Percentiles rank a stretch among this genome's conserved stretches.
These are phyloP conservation scores for Grallaria varia DNA, from an alignment of 2,113 vertebrate species.

Conservation along the genomic window DNA sequence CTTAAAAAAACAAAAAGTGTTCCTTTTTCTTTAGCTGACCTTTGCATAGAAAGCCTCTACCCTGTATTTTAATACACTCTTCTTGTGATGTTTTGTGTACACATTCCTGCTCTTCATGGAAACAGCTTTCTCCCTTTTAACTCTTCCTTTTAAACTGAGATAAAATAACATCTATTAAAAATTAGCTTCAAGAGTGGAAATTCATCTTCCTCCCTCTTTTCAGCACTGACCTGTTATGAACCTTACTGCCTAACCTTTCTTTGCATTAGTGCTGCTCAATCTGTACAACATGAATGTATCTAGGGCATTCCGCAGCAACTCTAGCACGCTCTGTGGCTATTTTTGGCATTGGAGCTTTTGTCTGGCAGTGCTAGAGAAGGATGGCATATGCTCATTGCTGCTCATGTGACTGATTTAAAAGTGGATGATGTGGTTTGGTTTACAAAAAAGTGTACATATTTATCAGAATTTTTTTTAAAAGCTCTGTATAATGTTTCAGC, in stretches of 20 bases:
- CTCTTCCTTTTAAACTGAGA: background rate
- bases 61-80: background rate
- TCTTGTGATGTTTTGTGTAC: background rate
- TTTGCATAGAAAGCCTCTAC: background rate
- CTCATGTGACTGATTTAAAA: slow-evolving; percentile 44
- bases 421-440: background rate
- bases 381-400: slow-evolving; percentile 54
- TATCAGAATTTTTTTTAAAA: background rate
- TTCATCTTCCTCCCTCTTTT: background rate
- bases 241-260: background rate
- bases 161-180: background rate
- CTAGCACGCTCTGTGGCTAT: slow-evolving; percentile 50
- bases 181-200: background rate
- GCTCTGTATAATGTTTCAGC: background rate
- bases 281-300: slow-evolving; percentile 34
- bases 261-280: background rate
- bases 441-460: background rate
- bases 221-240: background rate
- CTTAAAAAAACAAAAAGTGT: background rate
- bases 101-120: background rate
- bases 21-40: background rate
- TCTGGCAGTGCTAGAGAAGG: slow-evolving; percentile 41
- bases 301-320: slow-evolving; percentile 64
- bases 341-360: slow-evolving; percentile 64
- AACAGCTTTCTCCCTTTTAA: background rate